A percentile compares a stretch with the other conserved stretches of the same genome.
Conservation (phyloP, 2,888 invertebrate species). For the Eilema depressum region DNA sequence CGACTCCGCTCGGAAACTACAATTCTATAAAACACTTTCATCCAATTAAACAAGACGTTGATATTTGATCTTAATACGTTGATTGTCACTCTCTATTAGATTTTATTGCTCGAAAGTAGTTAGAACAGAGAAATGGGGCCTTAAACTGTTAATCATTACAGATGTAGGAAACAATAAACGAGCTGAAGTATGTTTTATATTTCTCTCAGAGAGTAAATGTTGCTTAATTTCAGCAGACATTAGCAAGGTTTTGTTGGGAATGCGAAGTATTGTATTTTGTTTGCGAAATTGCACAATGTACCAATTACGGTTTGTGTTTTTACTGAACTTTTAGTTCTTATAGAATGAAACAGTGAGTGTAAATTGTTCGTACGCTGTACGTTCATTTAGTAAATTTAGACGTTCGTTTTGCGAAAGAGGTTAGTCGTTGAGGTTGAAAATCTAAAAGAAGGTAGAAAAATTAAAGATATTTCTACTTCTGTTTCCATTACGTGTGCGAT, state of each 20-base stretch:
- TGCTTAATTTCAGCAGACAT: constrained; percentile 67
- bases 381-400: neutral
- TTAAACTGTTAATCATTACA: constrained; percentile 58
- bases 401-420: neutral
- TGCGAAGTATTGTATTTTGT: constrained; percentile 60
- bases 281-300: constrained; percentile 63
- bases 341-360: constrained; percentile 41
- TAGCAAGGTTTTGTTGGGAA: constrained; percentile 61
- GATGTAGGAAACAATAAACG: constrained; percentile 49
- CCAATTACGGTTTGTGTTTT: constrained; percentile 50
- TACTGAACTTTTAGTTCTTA: constrained; percentile 38
- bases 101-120: constrained; percentile 49
- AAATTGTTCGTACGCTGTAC: neutral
- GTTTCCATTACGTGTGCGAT: neutral
- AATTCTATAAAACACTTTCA: constrained; percentile 79
- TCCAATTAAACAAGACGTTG: constrained; percentile 71
- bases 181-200: constrained; percentile 53
- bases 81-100: constrained; percentile 59
- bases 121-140: constrained; percentile 36
- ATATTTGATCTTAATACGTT: constrained; percentile 65
- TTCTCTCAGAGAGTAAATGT: constrained; percentile 61
- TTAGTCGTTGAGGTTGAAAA: neutral
- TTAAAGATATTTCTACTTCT: neutral
- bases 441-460: neutral
- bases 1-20: constrained; percentile 75